phyloP scores from a whole-genome alignment of 1,140 invertebrate genomes.

The Alviniconcha marisindica region DNA sequence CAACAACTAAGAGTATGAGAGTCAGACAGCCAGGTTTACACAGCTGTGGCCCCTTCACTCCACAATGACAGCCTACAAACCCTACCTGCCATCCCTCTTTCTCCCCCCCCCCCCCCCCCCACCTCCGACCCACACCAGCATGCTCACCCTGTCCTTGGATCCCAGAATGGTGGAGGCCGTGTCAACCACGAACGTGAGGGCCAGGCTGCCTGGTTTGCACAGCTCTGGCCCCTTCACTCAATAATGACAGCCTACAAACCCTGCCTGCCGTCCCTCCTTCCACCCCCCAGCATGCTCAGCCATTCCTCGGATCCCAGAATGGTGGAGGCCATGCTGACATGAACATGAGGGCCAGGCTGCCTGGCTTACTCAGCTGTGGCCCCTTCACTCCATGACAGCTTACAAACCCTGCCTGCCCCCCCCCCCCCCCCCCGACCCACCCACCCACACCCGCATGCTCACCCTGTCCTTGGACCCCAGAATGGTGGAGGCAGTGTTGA shows the following conservation, averaged over 20 bases:
- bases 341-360: too few species aligned
- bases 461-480: slow-evolving; percentile 90
- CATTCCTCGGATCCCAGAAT: slow-evolving; percentile 92
- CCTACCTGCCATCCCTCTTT: too few species aligned
- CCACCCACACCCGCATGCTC: slow-evolving; percentile 15
- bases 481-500: slow-evolving; percentile 92
- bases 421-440: slow-evolving; percentile 66
- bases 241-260: too few species aligned
- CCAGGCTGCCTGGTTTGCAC: slow-evolving; percentile 93
- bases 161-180: slow-evolving; percentile 92
- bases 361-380: slow-evolving; percentile 96
- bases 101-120: too few species aligned
- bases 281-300: too few species aligned
- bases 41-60: background rate
- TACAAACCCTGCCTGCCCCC: too few species aligned
- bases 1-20: slow-evolving; percentile 93
- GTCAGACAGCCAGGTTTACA: background rate
- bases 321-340: slow-evolving; percentile 93
- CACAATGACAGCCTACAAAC: too few species aligned
- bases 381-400: slow-evolving; percentile 82
- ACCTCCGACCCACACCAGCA: too few species aligned
- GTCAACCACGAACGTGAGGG: slow-evolving; percentile 91
- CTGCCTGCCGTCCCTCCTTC: too few species aligned
- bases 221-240: slow-evolving; percentile 90
- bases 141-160: slow-evolving; percentile 85